Conservation (phyloP, 2,113 vertebrate species). For the Corythaeola cristata region DNA sequence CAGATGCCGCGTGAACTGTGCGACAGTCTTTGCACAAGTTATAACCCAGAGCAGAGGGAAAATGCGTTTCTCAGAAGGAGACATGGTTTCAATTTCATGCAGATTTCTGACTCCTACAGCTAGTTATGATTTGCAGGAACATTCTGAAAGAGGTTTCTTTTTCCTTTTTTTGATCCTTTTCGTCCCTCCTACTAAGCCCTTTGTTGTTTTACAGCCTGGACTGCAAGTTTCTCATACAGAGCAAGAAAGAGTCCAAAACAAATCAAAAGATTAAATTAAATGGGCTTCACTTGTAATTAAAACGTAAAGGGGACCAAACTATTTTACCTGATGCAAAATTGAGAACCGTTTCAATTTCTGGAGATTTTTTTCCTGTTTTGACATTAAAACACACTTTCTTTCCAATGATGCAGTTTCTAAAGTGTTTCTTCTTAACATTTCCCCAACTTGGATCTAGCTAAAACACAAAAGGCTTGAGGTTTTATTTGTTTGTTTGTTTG, state of each 20-base stretch:
- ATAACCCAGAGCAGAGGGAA: neutral
- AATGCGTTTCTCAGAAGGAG: neutral
- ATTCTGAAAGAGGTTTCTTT: neutral
- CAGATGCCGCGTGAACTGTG: neutral
- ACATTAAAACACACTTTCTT: neutral
- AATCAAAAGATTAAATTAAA: neutral
- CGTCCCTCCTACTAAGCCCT: neutral
- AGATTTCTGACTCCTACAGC: slow-evolving; percentile 16
- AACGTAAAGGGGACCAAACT: neutral
- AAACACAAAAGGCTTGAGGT: slow-evolving; percentile 57
- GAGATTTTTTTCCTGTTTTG: neutral
- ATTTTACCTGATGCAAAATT: neutral
- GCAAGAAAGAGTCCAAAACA: neutral
- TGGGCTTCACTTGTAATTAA: neutral
- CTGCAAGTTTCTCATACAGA: neutral
- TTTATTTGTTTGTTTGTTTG: slow-evolving; percentile 62
- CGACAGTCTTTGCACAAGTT: neutral
- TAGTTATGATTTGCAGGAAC: neutral
- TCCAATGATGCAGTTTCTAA: slow-evolving; percentile 31
- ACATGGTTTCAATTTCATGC: neutral
- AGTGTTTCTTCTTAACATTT: slow-evolving; percentile 45
- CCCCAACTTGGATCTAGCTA: slow-evolving; percentile 65
- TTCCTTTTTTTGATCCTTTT: neutral
- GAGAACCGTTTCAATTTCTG: neutral
- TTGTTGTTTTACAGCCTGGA: slow-evolving; percentile 8